phyloP scores from a whole-genome alignment of 2,888 invertebrate genomes.

The Ceriagrion tenellum region DNA sequence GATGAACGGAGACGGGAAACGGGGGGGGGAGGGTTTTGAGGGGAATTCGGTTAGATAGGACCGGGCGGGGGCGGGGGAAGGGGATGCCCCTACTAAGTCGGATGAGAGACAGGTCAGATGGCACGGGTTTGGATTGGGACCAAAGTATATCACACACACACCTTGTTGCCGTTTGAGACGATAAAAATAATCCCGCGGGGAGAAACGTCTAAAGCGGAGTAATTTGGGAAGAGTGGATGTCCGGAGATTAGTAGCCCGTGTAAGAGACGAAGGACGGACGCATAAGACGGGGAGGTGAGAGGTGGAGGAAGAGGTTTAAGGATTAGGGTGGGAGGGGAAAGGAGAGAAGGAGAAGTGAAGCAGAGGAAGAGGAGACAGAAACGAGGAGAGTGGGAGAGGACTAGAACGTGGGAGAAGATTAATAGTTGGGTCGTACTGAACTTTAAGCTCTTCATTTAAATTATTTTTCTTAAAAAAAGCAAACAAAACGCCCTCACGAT shows the following conservation, averaged over 20 bases:
- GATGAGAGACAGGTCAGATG: slow-evolving; percentile 2
- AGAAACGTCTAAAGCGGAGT: slow-evolving; percentile 28
- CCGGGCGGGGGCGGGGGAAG: neutral
- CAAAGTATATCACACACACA: slow-evolving; percentile 65
- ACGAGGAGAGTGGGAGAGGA: too few species aligned
- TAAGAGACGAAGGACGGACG: neutral
- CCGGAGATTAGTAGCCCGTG: slow-evolving; percentile 28
- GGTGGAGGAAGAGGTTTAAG: neutral
- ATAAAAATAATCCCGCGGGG: slow-evolving; percentile 52
- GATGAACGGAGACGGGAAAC: neutral
- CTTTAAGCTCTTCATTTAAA: too few species aligned
- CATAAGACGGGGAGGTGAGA: neutral
- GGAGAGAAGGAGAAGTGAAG: neutral
- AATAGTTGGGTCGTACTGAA: too few species aligned
- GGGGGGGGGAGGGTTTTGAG: neutral
- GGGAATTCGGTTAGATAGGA: neutral
- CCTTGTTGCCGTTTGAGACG: slow-evolving; percentile 51
- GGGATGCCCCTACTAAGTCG: neutral
- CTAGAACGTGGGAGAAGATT: too few species aligned
- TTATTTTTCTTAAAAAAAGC: too few species aligned
- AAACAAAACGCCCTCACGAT: too few species aligned
- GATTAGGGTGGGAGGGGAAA: neutral
- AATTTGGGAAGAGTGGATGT: slow-evolving; percentile 46
- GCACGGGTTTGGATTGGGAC: slow-evolving; percentile 31
- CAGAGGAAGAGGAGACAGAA: too few species aligned